Conservation (phyloP, 1,140 invertebrate species). For the Drosophila baimaii region DNA sequence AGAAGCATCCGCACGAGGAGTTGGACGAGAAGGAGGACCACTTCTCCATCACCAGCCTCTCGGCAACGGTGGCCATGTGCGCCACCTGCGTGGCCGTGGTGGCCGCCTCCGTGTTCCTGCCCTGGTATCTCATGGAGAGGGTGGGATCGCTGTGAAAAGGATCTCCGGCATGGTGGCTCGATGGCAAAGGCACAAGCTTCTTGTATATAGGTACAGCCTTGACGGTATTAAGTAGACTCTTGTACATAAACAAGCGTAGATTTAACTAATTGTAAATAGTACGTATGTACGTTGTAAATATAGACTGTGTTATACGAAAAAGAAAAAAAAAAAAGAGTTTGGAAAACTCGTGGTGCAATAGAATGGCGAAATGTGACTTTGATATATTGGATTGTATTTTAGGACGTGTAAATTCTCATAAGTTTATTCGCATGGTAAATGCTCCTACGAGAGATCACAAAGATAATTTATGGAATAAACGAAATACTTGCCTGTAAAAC, state of each 20-base stretch:
- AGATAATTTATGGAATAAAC: constrained; percentile 60
- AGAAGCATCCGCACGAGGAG: constrained; percentile 82
- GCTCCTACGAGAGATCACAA: constrained; percentile 53
- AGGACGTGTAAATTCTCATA: constrained; percentile 35
- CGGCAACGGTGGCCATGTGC: constrained; percentile 72
- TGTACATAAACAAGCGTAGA: constrained; percentile 67
- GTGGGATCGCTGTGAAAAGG: constrained; percentile 61
- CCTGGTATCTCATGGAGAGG: constrained; percentile 85
- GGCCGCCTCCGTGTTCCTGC: constrained; percentile 84
- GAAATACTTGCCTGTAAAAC: constrained; percentile 44
- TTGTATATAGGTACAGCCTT: constrained; percentile 45
- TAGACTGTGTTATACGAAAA: constrained; percentile 41
- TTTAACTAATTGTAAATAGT: constrained; percentile 67
- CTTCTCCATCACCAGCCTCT: constrained; percentile 66
- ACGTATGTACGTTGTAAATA: constrained; percentile 60
- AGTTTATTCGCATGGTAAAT: constrained; percentile 17
- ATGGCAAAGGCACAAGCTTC: constrained; percentile 2
- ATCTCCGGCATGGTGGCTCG: too few species aligned
- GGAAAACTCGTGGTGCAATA: constrained; percentile 42
- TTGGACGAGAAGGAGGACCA: constrained; percentile 64
- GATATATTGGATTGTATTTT: constrained; percentile 35
- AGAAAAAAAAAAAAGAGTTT: constrained; percentile 16
- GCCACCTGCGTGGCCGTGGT: constrained; percentile 85
- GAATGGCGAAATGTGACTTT: constrained; percentile 17
- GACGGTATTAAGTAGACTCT: constrained; percentile 72